phyloP scores from a whole-genome alignment of 1,140 invertebrate species.

The Proctacanthus coquilletti region DNA sequence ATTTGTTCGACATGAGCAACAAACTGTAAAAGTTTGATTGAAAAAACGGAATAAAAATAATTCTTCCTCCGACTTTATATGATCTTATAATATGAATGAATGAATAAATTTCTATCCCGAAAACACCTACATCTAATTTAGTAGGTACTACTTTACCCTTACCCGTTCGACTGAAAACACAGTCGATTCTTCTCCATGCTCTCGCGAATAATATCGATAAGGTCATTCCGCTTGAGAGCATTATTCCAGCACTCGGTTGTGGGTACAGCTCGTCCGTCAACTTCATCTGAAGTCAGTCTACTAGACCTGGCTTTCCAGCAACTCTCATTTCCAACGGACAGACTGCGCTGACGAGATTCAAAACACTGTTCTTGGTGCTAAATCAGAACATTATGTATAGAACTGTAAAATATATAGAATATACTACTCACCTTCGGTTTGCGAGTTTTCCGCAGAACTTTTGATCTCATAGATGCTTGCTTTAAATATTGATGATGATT shows the following conservation, averaged over 20 bases:
- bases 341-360: slow-evolving; percentile 24
- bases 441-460: slow-evolving; percentile 24
- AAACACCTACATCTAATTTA: too few species aligned
- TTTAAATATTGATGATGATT: slow-evolving; percentile 18
- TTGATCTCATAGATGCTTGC: slow-evolving; percentile 24
- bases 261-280: neutral
- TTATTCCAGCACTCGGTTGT: slow-evolving; percentile 36
- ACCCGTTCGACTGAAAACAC: slow-evolving; percentile 66
- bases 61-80: too few species aligned
- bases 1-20: too few species aligned
- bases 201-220: slow-evolving; percentile 72
- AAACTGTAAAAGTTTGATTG: too few species aligned
- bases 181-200: slow-evolving; percentile 85
- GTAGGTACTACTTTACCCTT: too few species aligned
- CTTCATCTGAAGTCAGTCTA: too few species aligned
- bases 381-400: neutral
- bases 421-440: slow-evolving; percentile 26
- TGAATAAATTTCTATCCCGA: too few species aligned
- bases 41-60: too few species aligned
- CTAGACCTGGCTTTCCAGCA: slow-evolving; percentile 23
- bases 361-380: slow-evolving; percentile 27
- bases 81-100: too few species aligned
- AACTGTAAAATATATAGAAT: neutral
- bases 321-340: slow-evolving; percentile 28
- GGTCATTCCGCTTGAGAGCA: slow-evolving; percentile 56